phyloP scores from a whole-genome alignment of 2,113 vertebrate species.

The Lophius piscatorius region DNA sequence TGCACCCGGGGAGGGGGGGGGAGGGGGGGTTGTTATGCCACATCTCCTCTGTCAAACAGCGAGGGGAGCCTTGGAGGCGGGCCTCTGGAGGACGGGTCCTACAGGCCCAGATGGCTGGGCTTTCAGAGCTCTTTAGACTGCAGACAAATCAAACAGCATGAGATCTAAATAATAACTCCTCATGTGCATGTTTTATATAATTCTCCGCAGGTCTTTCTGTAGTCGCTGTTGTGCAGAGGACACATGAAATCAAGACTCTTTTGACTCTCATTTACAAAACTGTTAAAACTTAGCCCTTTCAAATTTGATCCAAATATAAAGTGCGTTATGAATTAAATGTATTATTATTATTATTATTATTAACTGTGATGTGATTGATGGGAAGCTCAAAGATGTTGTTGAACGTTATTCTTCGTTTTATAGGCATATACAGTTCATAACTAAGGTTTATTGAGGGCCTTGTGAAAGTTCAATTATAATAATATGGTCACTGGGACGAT shows the following conservation, averaged over 20 bases:
- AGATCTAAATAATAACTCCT: constrained; percentile 4
- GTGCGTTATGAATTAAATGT: no score
- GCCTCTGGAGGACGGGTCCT: constrained; percentile 44
- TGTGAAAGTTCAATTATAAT: constrained; percentile 40
- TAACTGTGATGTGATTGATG: constrained; percentile 22
- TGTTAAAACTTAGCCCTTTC: constrained; percentile 8
- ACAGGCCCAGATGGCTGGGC: constrained; percentile 52
- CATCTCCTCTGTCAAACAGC: constrained; percentile 65
- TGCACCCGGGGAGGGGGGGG: constrained; percentile 52
- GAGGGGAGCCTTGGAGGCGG: constrained; percentile 44
- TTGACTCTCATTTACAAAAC: neutral
- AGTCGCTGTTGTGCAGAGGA: neutral
- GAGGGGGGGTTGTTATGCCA: constrained; percentile 47
- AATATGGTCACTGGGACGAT: constrained; percentile 52
- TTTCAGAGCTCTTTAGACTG: constrained; percentile 40
- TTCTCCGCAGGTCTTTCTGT: neutral
- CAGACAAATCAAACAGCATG: constrained; percentile 31
- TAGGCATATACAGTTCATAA: constrained; percentile 46
- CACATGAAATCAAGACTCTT: neutral
- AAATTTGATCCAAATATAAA: no score
- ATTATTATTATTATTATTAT: no score
- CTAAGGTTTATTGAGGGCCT: constrained; percentile 54
- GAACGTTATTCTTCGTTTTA: constrained; percentile 54
- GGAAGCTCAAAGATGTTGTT: constrained; percentile 12
- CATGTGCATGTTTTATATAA: neutral